Evolutionary conservation across 1,140 invertebrate species (phyloP).

Genomic region (Spodoptera litura): DNA sequence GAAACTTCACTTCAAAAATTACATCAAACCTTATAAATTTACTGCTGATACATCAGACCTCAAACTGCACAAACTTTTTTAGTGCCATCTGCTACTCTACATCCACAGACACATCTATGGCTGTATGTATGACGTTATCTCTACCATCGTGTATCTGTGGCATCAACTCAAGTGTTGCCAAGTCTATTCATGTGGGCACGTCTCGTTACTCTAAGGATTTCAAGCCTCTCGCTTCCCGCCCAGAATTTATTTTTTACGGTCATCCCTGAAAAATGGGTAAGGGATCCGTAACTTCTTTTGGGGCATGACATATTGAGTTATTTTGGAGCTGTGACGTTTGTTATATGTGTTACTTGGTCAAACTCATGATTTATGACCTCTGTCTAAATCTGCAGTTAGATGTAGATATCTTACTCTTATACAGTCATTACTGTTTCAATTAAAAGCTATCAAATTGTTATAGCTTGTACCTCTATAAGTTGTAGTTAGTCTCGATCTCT

Average conservation of each 20-base stretch:
- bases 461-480: too few relatives aligned
- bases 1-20: too few relatives aligned
- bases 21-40: too few relatives aligned
- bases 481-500: too few relatives aligned
- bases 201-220: slow-evolving; percentile 59
- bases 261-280: slow-evolving; percentile 28
- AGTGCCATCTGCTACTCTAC: slow-evolving; percentile 5
- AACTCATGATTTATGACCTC: not conserved
- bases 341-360: slow-evolving; percentile 4
- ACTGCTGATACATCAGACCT: too few relatives aligned
- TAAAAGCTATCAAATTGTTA: too few relatives aligned
- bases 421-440: too few relatives aligned
- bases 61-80: not conserved
- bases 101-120: not conserved
- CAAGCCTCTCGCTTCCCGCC: slow-evolving; percentile 26
- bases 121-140: slow-evolving; percentile 5
- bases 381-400: not conserved
- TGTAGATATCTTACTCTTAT: too few relatives aligned
- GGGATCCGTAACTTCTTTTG: slow-evolving; percentile 39
- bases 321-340: slow-evolving; percentile 3
- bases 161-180: slow-evolving; percentile 55
- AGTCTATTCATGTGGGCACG: slow-evolving; percentile 61
- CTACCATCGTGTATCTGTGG: slow-evolving; percentile 43
- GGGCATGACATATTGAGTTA: slow-evolving; percentile 11
- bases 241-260: slow-evolving; percentile 42